Percentiles rank a stretch among this genome's conserved stretches.
phyloP scores from a whole-genome alignment of 2,888 invertebrate species.

The Pardosa pseudoannulata region DNA sequence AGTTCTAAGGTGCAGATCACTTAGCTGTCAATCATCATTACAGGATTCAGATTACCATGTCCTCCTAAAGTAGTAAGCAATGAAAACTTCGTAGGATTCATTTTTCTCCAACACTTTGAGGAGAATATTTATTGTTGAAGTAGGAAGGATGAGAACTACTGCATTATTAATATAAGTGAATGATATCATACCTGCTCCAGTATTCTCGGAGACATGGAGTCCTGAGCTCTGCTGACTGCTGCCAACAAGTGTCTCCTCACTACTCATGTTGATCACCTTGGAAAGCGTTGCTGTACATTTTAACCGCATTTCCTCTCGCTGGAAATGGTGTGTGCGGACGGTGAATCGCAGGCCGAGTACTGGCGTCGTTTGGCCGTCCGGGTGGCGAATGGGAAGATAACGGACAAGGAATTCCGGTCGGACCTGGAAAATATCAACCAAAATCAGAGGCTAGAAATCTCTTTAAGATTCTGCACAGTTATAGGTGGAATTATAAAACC shows the following conservation, averaged over 20 bases:
- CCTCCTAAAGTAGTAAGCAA: no score
- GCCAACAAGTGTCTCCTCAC: constrained; percentile 72
- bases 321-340: constrained; percentile 65
- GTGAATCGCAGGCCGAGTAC: constrained; percentile 56
- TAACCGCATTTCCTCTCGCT: constrained; percentile 71
- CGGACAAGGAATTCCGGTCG: constrained; percentile 49
- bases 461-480: no score
- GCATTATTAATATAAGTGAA: no score
- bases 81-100: no score
- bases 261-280: constrained; percentile 73
- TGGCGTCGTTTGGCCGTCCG: constrained; percentile 57
- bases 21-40: no score
- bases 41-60: no score
- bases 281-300: constrained; percentile 73
- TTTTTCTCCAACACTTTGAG: no score
- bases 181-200: constrained; percentile 51
- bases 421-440: constrained; percentile 39
- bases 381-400: constrained; percentile 32
- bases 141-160: no score
- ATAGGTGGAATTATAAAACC: no score
- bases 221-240: constrained; percentile 72
- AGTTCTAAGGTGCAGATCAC: no score
- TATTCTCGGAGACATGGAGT: constrained; percentile 71
- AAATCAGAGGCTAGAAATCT: no score
- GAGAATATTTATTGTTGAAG: no score